phyloP scores from a whole-genome alignment of 2,113 vertebrate genomes.

The Takifugu bimaculatus region DNA sequence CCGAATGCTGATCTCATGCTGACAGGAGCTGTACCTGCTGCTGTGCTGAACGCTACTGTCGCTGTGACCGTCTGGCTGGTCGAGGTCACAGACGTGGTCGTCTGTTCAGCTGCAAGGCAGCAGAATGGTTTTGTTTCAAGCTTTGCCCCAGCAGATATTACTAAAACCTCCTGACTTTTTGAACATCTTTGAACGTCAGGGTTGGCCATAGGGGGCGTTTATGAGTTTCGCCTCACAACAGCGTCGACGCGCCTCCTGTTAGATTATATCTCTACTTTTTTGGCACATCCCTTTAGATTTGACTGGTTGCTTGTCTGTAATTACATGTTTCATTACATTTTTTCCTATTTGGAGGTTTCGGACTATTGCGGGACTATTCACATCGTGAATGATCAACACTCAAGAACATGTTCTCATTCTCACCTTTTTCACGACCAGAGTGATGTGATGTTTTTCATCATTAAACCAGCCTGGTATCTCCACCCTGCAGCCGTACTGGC shows the following conservation, averaged over 20 bases:
- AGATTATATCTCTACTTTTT: too few relatives aligned
- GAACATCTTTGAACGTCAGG: background rate
- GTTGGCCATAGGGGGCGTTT: too few relatives aligned
- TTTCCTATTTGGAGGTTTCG: background rate
- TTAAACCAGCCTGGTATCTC: too few relatives aligned
- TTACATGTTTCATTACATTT: background rate
- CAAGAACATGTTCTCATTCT: constrained; percentile 14
- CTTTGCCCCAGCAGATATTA: background rate
- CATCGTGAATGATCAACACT: too few relatives aligned
- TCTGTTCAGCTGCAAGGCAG: constrained; percentile 17
- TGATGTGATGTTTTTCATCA: too few relatives aligned
- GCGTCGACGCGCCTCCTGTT: too few relatives aligned
- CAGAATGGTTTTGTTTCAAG: background rate
- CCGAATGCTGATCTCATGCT: background rate
- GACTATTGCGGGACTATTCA: background rate
- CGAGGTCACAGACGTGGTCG: background rate
- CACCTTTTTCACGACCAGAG: constrained; percentile 1
- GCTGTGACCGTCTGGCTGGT: background rate
- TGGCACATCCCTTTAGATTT: too few relatives aligned
- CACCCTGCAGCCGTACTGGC: background rate
- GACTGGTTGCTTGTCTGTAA: too few relatives aligned
- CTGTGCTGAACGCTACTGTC: accelerated
- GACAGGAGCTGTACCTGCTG: constrained; percentile 38
- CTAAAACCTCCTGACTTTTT: background rate
- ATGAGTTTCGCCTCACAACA: too few relatives aligned